These are phyloP conservation scores for Diarsia brunnea DNA, from an alignment of 2,888 invertebrate genomes.

Conservation along the genomic window DNA sequence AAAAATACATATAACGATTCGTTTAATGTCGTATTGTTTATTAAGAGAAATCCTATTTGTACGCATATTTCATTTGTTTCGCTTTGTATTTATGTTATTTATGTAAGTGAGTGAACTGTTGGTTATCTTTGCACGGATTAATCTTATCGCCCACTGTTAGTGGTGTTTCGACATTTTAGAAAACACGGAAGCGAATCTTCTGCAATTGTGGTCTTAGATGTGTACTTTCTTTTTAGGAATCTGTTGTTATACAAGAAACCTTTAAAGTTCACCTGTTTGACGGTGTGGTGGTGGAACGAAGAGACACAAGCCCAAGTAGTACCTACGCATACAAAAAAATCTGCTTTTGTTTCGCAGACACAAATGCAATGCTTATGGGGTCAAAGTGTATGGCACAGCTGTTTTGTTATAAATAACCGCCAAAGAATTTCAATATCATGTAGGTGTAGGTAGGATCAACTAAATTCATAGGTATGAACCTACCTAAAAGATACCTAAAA, in stretches of 20 bases:
- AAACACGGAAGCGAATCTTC: conserved; percentile 29
- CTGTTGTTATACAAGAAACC: neutral
- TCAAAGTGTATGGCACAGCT: no score
- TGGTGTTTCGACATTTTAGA: conserved; percentile 45
- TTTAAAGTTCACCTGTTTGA: neutral
- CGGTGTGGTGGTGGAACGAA: no score
- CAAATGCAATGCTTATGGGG: neutral
- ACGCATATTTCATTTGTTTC: conserved; percentile 48
- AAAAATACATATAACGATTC: conserved; percentile 60
- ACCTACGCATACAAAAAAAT: no score
- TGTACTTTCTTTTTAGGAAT: neutral
- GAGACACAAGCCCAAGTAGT: no score
- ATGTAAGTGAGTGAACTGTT: conserved; percentile 21
- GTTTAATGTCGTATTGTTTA: conserved; percentile 62
- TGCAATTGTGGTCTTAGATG: neutral
- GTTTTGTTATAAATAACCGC: no score
- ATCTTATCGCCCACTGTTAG: conserved; percentile 46
- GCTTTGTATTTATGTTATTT: no score
- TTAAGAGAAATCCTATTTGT: conserved; percentile 55
- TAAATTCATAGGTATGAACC: no score
- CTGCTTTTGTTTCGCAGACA: no score
- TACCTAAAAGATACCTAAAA: no score
- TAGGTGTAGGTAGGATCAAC: no score
- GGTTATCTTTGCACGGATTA: conserved; percentile 47
- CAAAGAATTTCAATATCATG: no score